Base-by-base conservation (phyloP, 1,140 invertebrate species). In the Cecropterus lyciades region DNA sequence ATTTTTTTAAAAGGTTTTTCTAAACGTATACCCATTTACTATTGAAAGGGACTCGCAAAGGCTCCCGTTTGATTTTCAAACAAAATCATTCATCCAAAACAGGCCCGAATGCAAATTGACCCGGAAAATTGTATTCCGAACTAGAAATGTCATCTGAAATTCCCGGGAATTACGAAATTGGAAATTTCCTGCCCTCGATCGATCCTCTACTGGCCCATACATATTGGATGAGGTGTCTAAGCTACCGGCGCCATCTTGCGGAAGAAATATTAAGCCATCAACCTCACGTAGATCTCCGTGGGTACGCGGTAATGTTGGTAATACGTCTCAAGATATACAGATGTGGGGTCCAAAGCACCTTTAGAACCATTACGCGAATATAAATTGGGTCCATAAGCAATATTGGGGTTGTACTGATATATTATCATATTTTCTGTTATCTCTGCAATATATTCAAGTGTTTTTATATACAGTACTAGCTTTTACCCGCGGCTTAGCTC, bases 181-280 rank as follows among this genome's bases (percentile, higher is more conserved):
- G 48, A 27, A 51, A 55, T 53, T 37, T 52, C 49, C 37, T 27
- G 17, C 42, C 45, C 55, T 11, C 20, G 4, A 57, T 59, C 10
- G 33, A 24, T 20, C 15, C 40, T 49, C 30, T 20, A 37, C 11
- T 59, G 16, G 53, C 49, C 62, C 70, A 73, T 76, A 55, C 68
- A 76, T 76, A 76, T 76, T 76, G 65, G 70, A 76, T 76, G 70
- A 76, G 67, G 65, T 52, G 15, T 49, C 56, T 30, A n/a, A 43
- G 37, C 37, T 27, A 65, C n/a, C 52, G 13, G 13, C 65, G 56
- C 53, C 43, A 43, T 67, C 59, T 51, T 59, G 63, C 72, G 55
- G 66, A 60, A 66, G 65, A 73, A 60, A 68, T 57, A 76, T 70
- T 63, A 57, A 59, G 33, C 67, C 48, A 59, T 72, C 42, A 69